Percentiles rank a stretch among this genome's conserved stretches.
phyloP scores from a whole-genome alignment of 2,797 vertebrate species.

The Clarias laeviceps region DNA sequence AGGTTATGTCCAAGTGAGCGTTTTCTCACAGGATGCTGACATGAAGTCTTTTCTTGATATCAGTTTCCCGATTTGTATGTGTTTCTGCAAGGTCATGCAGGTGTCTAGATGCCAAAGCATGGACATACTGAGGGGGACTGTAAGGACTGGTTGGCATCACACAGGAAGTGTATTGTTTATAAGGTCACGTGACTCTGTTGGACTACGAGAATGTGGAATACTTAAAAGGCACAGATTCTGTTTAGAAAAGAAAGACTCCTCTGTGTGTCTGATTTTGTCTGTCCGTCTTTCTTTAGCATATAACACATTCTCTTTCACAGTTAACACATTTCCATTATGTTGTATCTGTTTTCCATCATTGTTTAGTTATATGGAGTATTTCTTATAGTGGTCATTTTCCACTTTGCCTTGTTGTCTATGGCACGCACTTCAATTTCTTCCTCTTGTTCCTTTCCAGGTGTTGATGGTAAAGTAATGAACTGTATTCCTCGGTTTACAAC shows the following conservation, averaged over 20 bases:
- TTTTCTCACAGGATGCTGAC: neutral
- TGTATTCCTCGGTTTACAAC: too few relatives aligned
- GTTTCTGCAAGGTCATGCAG: neutral
- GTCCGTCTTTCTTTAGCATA: conserved; percentile 3
- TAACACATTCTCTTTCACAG: neutral
- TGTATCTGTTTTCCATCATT: too few relatives aligned
- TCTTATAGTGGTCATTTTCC: neutral
- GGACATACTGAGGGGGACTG: neutral
- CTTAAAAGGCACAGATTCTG: conserved; percentile 42
- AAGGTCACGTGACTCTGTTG: conserved; percentile 41
- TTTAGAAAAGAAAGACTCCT: conserved; percentile 38
- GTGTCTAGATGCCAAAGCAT: neutral
- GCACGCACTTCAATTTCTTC: neutral
- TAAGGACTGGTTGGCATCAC: conserved; percentile 37
- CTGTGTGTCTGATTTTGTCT: conserved; percentile 12
- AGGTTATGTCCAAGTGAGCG: neutral
- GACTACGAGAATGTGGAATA: conserved; percentile 35
- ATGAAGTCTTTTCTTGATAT: neutral
- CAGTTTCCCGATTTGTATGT: neutral
- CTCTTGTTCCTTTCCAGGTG: conserved; percentile 7
- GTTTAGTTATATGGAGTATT: neutral
- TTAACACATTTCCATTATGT: neutral
- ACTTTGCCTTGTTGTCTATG: neutral
- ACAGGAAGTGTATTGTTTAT: conserved; percentile 52
- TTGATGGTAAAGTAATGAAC: neutral